Percentiles rank a stretch among this genome's conserved stretches.
Evolutionary conservation across 2,888 invertebrate species (phyloP).

Genomic region (Zygothrica quintamaculata): DNA sequence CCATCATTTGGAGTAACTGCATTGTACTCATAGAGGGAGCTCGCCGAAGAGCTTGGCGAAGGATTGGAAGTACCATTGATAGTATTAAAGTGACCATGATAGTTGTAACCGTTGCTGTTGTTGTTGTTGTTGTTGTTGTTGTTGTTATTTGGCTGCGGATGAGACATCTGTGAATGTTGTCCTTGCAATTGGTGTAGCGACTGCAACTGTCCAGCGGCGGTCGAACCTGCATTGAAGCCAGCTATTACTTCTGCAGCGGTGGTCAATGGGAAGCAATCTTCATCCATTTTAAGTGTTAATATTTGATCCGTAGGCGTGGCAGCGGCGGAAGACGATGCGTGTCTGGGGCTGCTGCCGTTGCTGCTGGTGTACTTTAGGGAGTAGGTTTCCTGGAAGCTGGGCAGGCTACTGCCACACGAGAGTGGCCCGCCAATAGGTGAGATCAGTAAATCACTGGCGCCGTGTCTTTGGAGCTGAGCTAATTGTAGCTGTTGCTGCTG

Average conservation of each 20-base stretch:
- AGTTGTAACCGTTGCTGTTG: constrained; percentile 72
- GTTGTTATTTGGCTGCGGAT: constrained; percentile 37
- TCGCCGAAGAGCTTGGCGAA: constrained; percentile 78
- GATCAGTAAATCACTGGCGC: constrained; percentile 63
- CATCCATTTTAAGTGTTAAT: constrained; percentile 93
- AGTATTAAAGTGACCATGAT: constrained; percentile 85
- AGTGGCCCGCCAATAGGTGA: constrained; percentile 78
- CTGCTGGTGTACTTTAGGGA: constrained; percentile 89
- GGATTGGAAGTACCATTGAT: constrained; percentile 71
- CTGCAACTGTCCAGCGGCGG: constrained; percentile 61
- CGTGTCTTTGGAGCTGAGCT: constrained; percentile 51
- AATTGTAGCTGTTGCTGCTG: constrained; percentile 69
- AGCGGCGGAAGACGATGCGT: constrained; percentile 51
- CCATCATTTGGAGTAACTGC: constrained; percentile 68
- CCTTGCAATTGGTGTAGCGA: constrained; percentile 31
- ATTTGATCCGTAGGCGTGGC: constrained; percentile 72
- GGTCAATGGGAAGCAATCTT: constrained; percentile 91
- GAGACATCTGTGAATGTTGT: constrained; percentile 44
- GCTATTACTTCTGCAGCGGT: constrained; percentile 68
- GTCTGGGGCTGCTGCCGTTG: constrained; percentile 63
- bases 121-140: constrained; percentile 57
- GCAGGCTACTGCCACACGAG: constrained; percentile 87
- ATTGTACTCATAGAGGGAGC: constrained; percentile 84
- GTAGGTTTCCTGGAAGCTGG: constrained; percentile 95
- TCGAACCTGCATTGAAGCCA: constrained; percentile 52